Base-by-base conservation (phyloP, 1,140 invertebrate genomes). In the Drosophila persimilis region DNA sequence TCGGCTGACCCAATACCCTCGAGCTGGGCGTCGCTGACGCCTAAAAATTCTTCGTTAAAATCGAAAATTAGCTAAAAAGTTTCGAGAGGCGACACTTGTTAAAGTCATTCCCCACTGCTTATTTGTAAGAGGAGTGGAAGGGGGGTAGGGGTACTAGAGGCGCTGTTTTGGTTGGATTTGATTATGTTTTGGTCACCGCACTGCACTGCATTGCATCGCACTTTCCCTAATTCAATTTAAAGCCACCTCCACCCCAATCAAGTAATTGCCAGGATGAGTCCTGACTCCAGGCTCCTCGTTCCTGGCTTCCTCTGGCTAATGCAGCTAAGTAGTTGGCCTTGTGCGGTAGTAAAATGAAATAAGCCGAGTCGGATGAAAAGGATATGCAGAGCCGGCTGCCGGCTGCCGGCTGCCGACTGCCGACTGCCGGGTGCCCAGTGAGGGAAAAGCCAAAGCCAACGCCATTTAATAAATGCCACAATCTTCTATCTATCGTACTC, bases 381-480 rank as follows among this genome's bases (percentile, higher is more conserved):
- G 63, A 58, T 65, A 53, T 56, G 45, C 43, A 45, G 43, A 17
- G 31, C 31, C 24, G 31, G 35, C 29, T 6, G 39, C 7, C 7
- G 29, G 29, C 7, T 7, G 29, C 29, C 7, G n/a, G n/a, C n/a
- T n/a, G n/a, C n/a, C n/a, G n/a, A n/a, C n/a, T n/a, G n/a, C 3
- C 54, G 54, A 6, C 29, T 29, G 29, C 7, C 7, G 29, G 29
- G 29, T 7, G 29, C 29, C 7, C 29, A 8, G 29, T 31, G 29
- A 45, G 17, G 24, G 22, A n/a, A 13, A 6, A 22, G 45, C 56
- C 24, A 64, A 60, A 75, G 71, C 48, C 77, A 81, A 74, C 81
- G 58, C 81, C 70, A 86, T 85, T 86, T 85, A 85, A 85, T 85
- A 85, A 85, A 86, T 85, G 80, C 81, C 81, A 85, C 83, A 85